These are phyloP conservation scores for Drosophila nr. perissopoda DNA, from an alignment of 2,888 invertebrate genomes.

Conservation along the genomic window DNA sequence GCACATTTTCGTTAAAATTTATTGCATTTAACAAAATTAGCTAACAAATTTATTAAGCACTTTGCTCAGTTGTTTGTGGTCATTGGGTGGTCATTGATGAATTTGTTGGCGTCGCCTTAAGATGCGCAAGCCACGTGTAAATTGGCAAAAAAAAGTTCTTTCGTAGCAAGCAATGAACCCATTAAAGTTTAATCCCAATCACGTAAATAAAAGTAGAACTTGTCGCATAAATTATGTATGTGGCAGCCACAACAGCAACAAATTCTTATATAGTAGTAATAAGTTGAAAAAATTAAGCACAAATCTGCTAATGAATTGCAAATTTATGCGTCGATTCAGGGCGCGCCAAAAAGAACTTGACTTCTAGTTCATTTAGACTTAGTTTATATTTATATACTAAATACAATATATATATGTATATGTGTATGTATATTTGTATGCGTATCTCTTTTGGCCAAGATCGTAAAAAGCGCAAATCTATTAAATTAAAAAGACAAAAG, in stretches of 20 bases:
- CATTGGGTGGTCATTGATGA: slow-evolving; percentile 66
- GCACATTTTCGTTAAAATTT: slow-evolving; percentile 79
- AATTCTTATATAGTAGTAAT: slow-evolving; percentile 43
- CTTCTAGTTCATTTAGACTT: slow-evolving; percentile 76
- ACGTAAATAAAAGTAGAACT: slow-evolving; percentile 76
- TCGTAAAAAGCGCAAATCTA: slow-evolving; percentile 74
- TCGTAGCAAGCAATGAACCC: slow-evolving; percentile 75
- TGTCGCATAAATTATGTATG: slow-evolving; percentile 77
- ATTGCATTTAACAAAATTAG: slow-evolving; percentile 81
- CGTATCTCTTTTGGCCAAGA: slow-evolving; percentile 31
- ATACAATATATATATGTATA: slow-evolving; percentile 15
- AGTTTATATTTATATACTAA: slow-evolving; percentile 24
- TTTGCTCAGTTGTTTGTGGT: slow-evolving; percentile 41
- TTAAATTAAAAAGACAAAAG: slow-evolving; percentile 68
- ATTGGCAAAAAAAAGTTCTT: slow-evolving; percentile 42
- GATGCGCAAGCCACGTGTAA: slow-evolving; percentile 66
- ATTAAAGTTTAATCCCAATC: slow-evolving; percentile 78
- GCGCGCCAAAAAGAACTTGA: slow-evolving; percentile 80
- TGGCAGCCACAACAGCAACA: slow-evolving; percentile 43
- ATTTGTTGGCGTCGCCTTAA: slow-evolving; percentile 36
- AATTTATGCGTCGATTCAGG: slow-evolving; percentile 70
- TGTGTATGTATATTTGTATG: slow-evolving; percentile 18
- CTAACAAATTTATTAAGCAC: slow-evolving; percentile 82
- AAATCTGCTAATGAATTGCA: slow-evolving; percentile 74
- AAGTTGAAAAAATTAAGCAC: slow-evolving; percentile 65